phyloP scores from a whole-genome alignment of 2,113 vertebrate species.

The Pardalotus punctatus region DNA sequence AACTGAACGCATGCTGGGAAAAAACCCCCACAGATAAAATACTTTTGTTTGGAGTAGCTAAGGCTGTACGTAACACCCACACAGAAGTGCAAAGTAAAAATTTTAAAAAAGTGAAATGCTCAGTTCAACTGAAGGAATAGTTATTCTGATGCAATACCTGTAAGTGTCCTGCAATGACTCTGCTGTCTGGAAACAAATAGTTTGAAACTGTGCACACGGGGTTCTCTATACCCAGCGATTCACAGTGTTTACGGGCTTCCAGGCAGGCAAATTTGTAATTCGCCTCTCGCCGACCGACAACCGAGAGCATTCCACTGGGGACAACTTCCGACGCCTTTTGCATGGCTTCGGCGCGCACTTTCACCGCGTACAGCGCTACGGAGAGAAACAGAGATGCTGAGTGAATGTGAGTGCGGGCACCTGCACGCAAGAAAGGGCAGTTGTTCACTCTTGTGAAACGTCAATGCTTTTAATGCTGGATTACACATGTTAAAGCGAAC shows the following conservation, averaged over 20 bases:
- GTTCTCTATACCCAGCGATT: slow-evolving; percentile 76
- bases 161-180: slow-evolving; percentile 90
- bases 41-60: background rate
- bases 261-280: slow-evolving; percentile 82
- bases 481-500: background rate
- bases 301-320: slow-evolving; percentile 90
- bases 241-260: slow-evolving; percentile 87
- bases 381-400: background rate
- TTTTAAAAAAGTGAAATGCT: background rate
- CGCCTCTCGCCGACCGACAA: slow-evolving; percentile 78
- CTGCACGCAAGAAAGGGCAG: background rate
- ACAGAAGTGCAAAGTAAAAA: background rate
- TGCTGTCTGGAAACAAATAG: slow-evolving; percentile 91
- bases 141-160: slow-evolving; percentile 71
- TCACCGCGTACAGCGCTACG: slow-evolving; percentile 88
- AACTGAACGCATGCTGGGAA: background rate
- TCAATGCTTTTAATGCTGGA: background rate
- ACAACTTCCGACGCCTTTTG: slow-evolving; percentile 84
- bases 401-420: background rate
- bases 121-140: background rate
- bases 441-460: background rate
- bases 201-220: slow-evolving; percentile 88
- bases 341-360: slow-evolving; percentile 92
- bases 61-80: rapidly evolving
- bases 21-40: background rate